Evolutionary conservation across 2,113 vertebrate species (phyloP).

Genomic region (Syngnathus scovelli): DNA sequence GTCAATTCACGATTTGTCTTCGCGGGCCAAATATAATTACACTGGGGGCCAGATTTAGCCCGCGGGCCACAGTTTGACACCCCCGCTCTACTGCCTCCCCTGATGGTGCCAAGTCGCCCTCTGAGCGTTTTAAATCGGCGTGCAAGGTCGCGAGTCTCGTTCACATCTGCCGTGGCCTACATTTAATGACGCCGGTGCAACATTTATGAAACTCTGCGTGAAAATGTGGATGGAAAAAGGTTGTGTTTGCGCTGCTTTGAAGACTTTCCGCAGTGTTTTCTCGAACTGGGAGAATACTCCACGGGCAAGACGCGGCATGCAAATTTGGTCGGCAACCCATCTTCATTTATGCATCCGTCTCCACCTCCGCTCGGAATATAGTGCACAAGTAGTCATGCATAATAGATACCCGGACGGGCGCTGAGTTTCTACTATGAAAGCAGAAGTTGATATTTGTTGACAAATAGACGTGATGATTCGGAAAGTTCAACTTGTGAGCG

Average conservation of each 20-base stretch:
- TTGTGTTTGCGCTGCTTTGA: constrained; percentile 32
- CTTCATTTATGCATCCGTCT: constrained; percentile 37
- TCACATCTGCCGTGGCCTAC: constrained; percentile 8
- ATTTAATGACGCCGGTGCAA: constrained; percentile 23
- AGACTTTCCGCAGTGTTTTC: constrained; percentile 30
- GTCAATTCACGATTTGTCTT: too few species aligned
- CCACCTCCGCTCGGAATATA: constrained; percentile 17
- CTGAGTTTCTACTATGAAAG: neutral
- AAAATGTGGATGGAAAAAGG: constrained; percentile 36
- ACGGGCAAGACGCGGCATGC: constrained; percentile 36
- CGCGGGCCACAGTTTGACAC: too few species aligned
- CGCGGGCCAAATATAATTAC: too few species aligned
- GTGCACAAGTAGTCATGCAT: constrained; percentile 3
- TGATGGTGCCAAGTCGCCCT: constrained; percentile 19
- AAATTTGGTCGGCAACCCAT: constrained; percentile 29
- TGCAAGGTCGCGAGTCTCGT: constrained; percentile 1
- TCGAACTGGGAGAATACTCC: constrained; percentile 17
- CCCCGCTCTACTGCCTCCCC: constrained; percentile 15
- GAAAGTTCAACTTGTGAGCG: neutral
- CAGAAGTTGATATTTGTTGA: neutral
- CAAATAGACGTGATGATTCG: neutral
- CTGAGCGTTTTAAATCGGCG: constrained; percentile 52
- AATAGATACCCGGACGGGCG: constrained; percentile 17
- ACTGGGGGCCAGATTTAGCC: too few species aligned
- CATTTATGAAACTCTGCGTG: constrained; percentile 18